These are phyloP conservation scores for Pinna nobilis DNA, from an alignment of 1,140 invertebrate species.

Conservation along the genomic window DNA sequence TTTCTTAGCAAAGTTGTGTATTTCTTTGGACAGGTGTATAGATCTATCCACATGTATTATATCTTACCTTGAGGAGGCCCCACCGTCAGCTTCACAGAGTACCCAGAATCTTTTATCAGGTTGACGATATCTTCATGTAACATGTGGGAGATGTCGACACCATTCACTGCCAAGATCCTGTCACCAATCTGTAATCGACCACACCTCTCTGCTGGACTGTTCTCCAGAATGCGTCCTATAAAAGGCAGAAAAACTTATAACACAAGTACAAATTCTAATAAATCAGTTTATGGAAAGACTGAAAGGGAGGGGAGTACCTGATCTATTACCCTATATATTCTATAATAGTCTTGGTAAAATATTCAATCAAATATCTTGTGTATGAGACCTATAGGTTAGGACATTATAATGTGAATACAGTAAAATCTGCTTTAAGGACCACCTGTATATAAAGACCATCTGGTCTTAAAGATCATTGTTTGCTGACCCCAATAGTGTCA, in stretches of 20 bases:
- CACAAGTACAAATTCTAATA: neutral
- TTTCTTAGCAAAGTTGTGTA: no score
- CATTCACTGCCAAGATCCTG: conserved; percentile 96
- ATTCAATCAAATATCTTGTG: no score
- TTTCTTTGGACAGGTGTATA: neutral
- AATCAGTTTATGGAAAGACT: neutral
- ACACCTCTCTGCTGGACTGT: conserved; percentile 95
- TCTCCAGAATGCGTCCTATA: conserved; percentile 92
- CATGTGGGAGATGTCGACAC: conserved; percentile 91
- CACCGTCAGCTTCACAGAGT: conserved; percentile 92
- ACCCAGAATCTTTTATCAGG: conserved; percentile 92
- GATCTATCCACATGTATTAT: no score
- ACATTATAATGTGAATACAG: no score
- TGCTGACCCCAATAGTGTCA: no score
- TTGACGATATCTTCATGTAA: conserved; percentile 98
- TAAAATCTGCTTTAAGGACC: no score
- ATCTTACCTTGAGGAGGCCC: conserved; percentile 75
- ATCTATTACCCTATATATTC: no score
- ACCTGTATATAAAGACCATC: no score
- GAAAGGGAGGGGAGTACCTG: no score
- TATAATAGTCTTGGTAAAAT: no score
- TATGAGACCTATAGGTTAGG: no score
- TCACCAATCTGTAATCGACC: conserved; percentile 93
- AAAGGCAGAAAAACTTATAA: conserved; percentile 16
- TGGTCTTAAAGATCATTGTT: no score